phyloP scores from a whole-genome alignment of 2,888 invertebrate species.

The Tribolium freemani region DNA sequence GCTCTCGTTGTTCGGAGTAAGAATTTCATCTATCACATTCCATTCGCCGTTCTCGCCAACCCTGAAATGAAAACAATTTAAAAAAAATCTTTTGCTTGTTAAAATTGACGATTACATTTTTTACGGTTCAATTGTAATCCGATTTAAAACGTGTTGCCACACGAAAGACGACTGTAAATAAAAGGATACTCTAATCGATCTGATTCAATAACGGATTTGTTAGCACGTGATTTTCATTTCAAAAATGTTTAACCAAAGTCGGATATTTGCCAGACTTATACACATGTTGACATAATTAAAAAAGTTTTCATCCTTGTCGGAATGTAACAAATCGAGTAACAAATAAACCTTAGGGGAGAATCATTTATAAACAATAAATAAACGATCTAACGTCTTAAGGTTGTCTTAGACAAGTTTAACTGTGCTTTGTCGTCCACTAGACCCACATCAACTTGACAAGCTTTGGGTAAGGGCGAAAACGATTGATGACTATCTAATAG shows the following conservation, averaged over 20 bases:
- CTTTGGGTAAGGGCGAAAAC: not conserved
- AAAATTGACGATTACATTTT: not conserved
- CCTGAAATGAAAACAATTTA: slow-evolving; percentile 67
- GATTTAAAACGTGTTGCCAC: not conserved
- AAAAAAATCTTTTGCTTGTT: slow-evolving; percentile 35
- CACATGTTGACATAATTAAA: no score
- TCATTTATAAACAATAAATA: not conserved
- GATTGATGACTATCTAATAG: not conserved
- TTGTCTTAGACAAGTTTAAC: not conserved
- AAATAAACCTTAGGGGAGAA: not conserved
- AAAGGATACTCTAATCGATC: not conserved
- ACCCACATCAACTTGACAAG: not conserved
- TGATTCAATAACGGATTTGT: slow-evolving; percentile 16
- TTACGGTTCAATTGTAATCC: not conserved
- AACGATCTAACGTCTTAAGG: not conserved
- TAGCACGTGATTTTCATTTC: not conserved
- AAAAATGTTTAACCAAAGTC: not conserved
- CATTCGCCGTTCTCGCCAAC: slow-evolving; percentile 79
- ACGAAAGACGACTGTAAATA: not conserved
- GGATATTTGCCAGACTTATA: not conserved
- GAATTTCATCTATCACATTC: slow-evolving; percentile 75
- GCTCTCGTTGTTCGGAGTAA: slow-evolving; percentile 76
- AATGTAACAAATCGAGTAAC: not conserved
- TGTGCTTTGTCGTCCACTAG: not conserved
- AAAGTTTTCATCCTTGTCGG: no score